phyloP scores from a whole-genome alignment of 2,113 vertebrate genomes.

The Colossoma macropomum region DNA sequence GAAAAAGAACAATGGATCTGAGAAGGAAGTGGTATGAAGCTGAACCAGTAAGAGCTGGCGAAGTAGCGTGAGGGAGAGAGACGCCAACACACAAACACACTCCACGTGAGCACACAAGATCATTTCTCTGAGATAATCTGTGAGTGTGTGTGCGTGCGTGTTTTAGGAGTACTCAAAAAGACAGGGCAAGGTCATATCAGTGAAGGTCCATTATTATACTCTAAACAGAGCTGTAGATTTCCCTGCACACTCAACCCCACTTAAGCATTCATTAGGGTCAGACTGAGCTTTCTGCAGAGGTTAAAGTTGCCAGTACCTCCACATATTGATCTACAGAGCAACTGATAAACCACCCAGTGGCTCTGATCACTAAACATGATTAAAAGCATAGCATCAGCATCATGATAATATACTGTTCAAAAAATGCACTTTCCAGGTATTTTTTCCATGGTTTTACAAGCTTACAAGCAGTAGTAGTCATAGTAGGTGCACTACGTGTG shows the following conservation, averaged over 20 bases:
- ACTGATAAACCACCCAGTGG: too few relatives aligned
- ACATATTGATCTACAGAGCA: too few relatives aligned
- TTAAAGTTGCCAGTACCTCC: too few relatives aligned
- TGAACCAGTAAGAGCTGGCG: conserved; percentile 24
- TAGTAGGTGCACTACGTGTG: too few relatives aligned
- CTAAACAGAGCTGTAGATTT: not conserved
- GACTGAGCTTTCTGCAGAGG: too few relatives aligned
- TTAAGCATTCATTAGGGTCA: too few relatives aligned
- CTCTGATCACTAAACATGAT: too few relatives aligned
- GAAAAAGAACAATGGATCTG: conserved; percentile 48
- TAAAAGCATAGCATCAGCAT: too few relatives aligned
- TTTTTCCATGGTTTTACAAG: too few relatives aligned
- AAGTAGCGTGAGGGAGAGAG: conserved; percentile 8
- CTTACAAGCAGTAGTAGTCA: too few relatives aligned
- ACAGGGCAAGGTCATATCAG: conserved; percentile 42
- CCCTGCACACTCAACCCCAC: not conserved
- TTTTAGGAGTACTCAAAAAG: conserved; percentile 52
- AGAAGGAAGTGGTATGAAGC: conserved; percentile 40
- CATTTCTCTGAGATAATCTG: conserved; percentile 1
- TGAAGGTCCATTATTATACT: not conserved
- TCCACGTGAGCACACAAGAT: not conserved
- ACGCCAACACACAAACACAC: conserved; percentile 18
- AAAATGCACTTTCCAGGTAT: too few relatives aligned
- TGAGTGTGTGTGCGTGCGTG: conserved; percentile 23
- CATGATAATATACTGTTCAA: too few relatives aligned